A percentile compares a stretch with the other conserved stretches of the same genome.
These are phyloP conservation scores for Bacillus rossius DNA, from an alignment of 1,140 invertebrate genomes.

Conservation along the genomic window DNA sequence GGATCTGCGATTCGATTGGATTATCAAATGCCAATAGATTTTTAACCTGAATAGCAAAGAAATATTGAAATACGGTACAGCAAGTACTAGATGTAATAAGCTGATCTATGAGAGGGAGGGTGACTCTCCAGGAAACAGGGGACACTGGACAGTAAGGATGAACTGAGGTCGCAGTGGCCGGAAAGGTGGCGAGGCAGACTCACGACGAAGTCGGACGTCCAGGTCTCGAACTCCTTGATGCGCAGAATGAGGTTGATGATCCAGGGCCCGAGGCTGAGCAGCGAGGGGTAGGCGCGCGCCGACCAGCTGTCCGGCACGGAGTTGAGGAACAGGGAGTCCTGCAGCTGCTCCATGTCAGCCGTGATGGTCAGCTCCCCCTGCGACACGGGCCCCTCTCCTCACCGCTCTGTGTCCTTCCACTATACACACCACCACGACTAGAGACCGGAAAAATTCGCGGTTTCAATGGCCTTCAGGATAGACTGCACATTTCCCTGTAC, in stretches of 20 bases:
- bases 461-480: too few relatives aligned
- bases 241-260: slow-evolving; percentile 78
- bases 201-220: slow-evolving; percentile 71
- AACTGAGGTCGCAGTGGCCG: neutral
- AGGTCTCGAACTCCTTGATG: slow-evolving; percentile 70
- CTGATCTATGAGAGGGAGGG: too few relatives aligned
- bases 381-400: slow-evolving; percentile 16
- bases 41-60: too few relatives aligned
- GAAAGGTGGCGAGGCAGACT: neutral
- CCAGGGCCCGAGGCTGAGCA: slow-evolving; percentile 78
- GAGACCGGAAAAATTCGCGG: too few relatives aligned
- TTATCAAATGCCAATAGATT: too few relatives aligned
- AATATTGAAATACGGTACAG: too few relatives aligned
- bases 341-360: slow-evolving; percentile 83
- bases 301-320: slow-evolving; percentile 79
- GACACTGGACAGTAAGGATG: too few relatives aligned
- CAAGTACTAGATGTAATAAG: too few relatives aligned
- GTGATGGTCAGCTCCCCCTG: slow-evolving; percentile 91
- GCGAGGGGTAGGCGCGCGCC: slow-evolving; percentile 83
- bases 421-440: too few relatives aligned
- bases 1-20: too few relatives aligned
- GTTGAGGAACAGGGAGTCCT: slow-evolving; percentile 81
- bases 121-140: too few relatives aligned
- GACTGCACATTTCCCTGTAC: too few relatives aligned
- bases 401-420: neutral